Evolutionary conservation across 2,888 invertebrate species (phyloP), one percentile per base, ranked within the genome.

Genomic region (Xylota sylvarum): DNA sequence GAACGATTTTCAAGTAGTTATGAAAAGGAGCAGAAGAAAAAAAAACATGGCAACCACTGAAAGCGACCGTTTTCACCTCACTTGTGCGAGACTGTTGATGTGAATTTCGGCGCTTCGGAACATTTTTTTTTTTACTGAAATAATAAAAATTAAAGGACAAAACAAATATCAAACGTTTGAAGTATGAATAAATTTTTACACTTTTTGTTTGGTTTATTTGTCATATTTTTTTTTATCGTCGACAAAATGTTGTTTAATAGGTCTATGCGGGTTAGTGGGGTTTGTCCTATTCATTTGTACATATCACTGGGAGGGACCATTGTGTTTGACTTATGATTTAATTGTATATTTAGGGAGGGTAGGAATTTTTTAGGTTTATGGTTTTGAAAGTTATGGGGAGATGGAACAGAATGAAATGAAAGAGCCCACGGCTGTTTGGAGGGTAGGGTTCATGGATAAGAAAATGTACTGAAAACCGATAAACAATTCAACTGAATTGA

Each of bases 131-230:
- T 19, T 19, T 35, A 17, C 17, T 35, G 48, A 35, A 48, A 48
- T 50, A 37, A 65, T 50, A 65, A 35, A 65, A 50, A 50, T 65
- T 65, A 50, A 48, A 32, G 23, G 35, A 65, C 50, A 65, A 65
- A 35, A 19, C 50, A 65, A 50, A 50, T 32, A 50, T 19, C 4
- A 5, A 46, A 50, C 19, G 7, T 35, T 46, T 50, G 19, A 19
- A 50, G 35, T 65, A 62, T 43, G 43, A 23, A 65, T 52, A n/a
- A 52, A 30, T 52, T 52, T 27, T 27, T 65, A 32, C 48, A 30
- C 46, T 9, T 30, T 46, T 9, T 4, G 19, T 10, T 23, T 9
- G 48, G 23, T 50, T 19, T 50, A 12, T 10, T 50, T 50, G 4
- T 19, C 9, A 4, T 60, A 7, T 10, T 10, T 37, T 6, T 14